These are phyloP conservation scores for Polietes domitor DNA, from an alignment of 2,888 invertebrate genomes.

Conservation along the genomic window DNA sequence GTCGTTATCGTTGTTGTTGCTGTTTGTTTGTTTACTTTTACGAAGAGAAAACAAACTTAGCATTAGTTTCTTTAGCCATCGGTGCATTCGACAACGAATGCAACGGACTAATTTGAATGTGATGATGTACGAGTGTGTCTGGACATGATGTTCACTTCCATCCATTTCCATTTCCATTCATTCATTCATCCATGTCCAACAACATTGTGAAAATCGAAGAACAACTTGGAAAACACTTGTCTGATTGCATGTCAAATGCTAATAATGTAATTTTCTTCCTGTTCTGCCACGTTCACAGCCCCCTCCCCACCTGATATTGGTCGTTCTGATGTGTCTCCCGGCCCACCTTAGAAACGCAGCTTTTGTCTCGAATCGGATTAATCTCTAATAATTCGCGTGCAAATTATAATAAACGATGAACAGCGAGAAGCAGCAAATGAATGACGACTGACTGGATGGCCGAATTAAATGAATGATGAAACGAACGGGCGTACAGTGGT, in stretches of 20 bases:
- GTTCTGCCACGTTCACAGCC: conserved; percentile 49
- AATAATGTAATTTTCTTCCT: conserved; percentile 76
- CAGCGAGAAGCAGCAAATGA: conserved; percentile 44
- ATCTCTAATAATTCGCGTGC: conserved; percentile 66
- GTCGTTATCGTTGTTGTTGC: no score
- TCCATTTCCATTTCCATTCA: background rate
- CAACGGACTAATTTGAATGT: conserved; percentile 54
- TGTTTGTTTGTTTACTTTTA: no score
- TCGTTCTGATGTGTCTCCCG: background rate
- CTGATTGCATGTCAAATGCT: conserved; percentile 79
- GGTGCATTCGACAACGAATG: conserved; percentile 13
- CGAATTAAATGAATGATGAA: conserved; percentile 44
- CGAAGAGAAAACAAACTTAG: background rate
- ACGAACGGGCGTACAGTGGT: background rate
- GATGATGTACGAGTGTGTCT: background rate
- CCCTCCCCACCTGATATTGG: background rate
- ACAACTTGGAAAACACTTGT: conserved; percentile 73
- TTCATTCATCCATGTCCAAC: conserved; percentile 2
- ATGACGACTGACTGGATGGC: conserved; percentile 40
- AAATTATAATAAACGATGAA: conserved; percentile 64
- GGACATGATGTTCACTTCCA: background rate
- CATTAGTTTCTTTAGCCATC: conserved; percentile 8
- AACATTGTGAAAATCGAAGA: background rate
- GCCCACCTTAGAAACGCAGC: conserved; percentile 41
- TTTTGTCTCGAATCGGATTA: conserved; percentile 49